Evolutionary conservation across 2,888 invertebrate species (phyloP), one percentile per base, ranked within the genome.

Genomic region (Andrena camellia): DNA sequence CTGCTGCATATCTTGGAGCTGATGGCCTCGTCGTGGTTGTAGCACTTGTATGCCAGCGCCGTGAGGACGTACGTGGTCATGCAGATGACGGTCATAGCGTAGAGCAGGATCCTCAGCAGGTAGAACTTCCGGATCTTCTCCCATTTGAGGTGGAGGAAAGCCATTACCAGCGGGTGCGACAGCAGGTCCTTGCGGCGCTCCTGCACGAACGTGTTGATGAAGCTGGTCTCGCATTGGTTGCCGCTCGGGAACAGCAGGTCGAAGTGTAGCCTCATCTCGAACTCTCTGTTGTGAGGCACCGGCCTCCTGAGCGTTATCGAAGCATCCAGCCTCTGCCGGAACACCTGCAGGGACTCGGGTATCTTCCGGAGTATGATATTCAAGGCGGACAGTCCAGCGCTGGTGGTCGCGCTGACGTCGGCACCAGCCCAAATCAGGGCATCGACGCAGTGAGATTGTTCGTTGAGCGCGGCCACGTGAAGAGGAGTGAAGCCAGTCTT

Each of bases 141-240:
- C 95, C 95, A 95, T 78, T 95, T 95, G 1, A 95, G 89, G 69
- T 94, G 94, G 2, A 95, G 90, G 60, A 95, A 95, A 0, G 95
- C 94, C 91, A 94, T 94, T 6, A 94, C 94, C 4, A 95, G 88
- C 0, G 95, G 95, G 88, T 95, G 95, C 2, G 94, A 94, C 7
- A 95, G 89, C 4, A 94, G 84, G 62, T 94, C 94, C 67, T 95
- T 95, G 23, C 94, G 93, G 2, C 94, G 94, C 71, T 94, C 94
- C 60, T 94, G 94, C 0, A 95, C 93, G 77, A 95, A 94, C 6
- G 94, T 94, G 69, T 95, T 94, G 68, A 95, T 92, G 84, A 95
- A 94, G 31, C 94, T 93, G 13, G 94, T 94, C 84, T 95, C 95
- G 77, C 94, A 93, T 0, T 91, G 91, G 70, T 93, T 91, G 8